Conservation (phyloP, 2,888 invertebrate genomes). For the Meloe dianella region DNA sequence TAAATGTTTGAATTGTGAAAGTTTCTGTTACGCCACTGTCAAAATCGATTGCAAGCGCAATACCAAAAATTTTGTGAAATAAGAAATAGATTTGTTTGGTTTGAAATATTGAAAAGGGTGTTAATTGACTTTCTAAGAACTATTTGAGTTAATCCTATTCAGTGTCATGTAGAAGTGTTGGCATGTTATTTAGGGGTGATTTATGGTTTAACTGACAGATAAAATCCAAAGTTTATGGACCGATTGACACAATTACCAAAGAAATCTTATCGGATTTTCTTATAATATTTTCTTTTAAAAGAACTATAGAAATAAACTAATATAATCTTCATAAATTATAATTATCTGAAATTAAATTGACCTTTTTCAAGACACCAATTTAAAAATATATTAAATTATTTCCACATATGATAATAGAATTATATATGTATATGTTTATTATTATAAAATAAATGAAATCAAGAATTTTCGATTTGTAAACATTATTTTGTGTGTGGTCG, state of each 20-base stretch:
- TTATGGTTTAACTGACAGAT: slow-evolving; percentile 23
- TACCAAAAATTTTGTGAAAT: background rate
- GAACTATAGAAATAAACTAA: slow-evolving; percentile 35
- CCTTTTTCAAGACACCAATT: slow-evolving; percentile 45
- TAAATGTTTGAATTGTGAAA: no score
- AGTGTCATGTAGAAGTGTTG: slow-evolving; percentile 29
- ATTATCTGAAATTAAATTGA: slow-evolving; percentile 52
- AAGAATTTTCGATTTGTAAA: background rate
- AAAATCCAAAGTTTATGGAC: slow-evolving; percentile 43
- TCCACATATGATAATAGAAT: slow-evolving; percentile 48
- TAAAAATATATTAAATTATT: slow-evolving; percentile 48
- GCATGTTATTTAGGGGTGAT: slow-evolving; percentile 24
- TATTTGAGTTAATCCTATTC: slow-evolving; percentile 7
- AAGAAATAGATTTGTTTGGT: background rate
- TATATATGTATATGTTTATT: slow-evolving; percentile 21
- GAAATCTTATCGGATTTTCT: slow-evolving; percentile 35
- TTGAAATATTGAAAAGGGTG: slow-evolving; percentile 22
- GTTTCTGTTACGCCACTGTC: no score
- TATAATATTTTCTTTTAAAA: background rate
- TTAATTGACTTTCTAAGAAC: slow-evolving; percentile 9
- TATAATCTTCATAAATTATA: slow-evolving; percentile 43
- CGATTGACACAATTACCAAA: slow-evolving; percentile 46
- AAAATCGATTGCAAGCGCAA: no score
- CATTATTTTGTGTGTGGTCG: slow-evolving; percentile 1
- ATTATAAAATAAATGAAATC: slow-evolving; percentile 39